Base-by-base conservation (phyloP, 2,113 vertebrate species). In the Lanius ludovicianus region DNA sequence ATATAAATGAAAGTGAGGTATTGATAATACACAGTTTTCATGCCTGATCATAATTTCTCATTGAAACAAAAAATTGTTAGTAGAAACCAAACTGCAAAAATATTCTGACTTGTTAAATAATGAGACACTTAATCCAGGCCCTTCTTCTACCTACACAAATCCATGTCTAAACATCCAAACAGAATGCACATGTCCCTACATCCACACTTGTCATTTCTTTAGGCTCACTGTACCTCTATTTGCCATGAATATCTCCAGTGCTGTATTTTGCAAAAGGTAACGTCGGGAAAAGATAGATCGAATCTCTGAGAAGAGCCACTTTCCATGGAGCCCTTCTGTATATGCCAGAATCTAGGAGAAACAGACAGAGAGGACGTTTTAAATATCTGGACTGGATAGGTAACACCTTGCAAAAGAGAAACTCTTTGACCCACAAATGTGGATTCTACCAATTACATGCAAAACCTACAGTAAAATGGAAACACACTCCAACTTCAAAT, bases 301-400 rank as follows among this genome's bases (percentile, higher is more conserved):
- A 91, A 99, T 99, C 98, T 99, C 99, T 33, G 99, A 98, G 95
- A 99, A 99, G 60, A 99, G 98, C 99, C 99, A 99, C 98, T 99
- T 99, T 75, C 99, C 99, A 93, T 99, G 99, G 33, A 99, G 98
- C n/a, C 99, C 99, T 90, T 99, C 99, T 6, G 99, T 99, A 76
- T 99, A 99, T 25, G 98, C 97, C 88, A 99, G 96, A 95, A 99
- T 99, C 99, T 99, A 96, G 87, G 24, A 94, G 65, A 86, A 70
- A 71, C 3, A 90, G 20, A 44, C 10, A 63, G 7, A 56, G 14
- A 84, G 3, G 47, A n/a, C 14, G 23, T 85, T 93, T 76, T 15
- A 76, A 90, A 62, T 19, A 73, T 3, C 2, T 55, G 74, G 27
- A 49, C 27, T 68, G 4, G 22, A 33, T 4, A 73, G 14, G 7